phyloP scores from a whole-genome alignment of 1,140 invertebrate genomes.

The Tetramorium parvispinum region DNA sequence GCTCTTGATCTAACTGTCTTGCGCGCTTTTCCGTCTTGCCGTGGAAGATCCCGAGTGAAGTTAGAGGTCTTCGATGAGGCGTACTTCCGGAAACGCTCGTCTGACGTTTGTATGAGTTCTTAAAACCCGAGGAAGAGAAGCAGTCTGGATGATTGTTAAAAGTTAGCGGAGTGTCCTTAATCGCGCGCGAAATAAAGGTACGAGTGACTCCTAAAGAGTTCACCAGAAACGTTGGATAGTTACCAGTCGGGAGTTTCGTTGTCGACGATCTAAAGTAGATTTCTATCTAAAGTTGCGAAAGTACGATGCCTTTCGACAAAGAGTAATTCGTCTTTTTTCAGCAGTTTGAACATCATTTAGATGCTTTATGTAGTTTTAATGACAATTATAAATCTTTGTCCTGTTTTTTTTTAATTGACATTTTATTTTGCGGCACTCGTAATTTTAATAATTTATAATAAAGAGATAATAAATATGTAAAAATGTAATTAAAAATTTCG shows the following conservation, averaged over 20 bases:
- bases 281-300: constrained; percentile 13
- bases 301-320: constrained; percentile 25
- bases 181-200: constrained; percentile 60
- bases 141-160: constrained; percentile 59
- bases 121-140: constrained; percentile 37
- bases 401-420: not conserved
- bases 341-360: not conserved
- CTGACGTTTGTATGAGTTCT: constrained; percentile 49
- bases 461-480: not conserved
- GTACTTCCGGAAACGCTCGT: constrained; percentile 42
- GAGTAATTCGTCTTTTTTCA: not conserved
- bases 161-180: constrained; percentile 56
- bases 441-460: not conserved
- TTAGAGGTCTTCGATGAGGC: constrained; percentile 25
- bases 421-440: not conserved
- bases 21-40: not conserved
- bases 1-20: constrained; percentile 29
- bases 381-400: not conserved
- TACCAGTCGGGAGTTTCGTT: constrained; percentile 5
- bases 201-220: constrained; percentile 42
- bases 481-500: not conserved
- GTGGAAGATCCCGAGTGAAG: not conserved
- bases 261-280: constrained; percentile 48
- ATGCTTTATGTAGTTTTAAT: not conserved
- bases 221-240: constrained; percentile 37